Base-by-base conservation (phyloP, 2,797 vertebrate genomes). In the Gallinago nigripennis region DNA sequence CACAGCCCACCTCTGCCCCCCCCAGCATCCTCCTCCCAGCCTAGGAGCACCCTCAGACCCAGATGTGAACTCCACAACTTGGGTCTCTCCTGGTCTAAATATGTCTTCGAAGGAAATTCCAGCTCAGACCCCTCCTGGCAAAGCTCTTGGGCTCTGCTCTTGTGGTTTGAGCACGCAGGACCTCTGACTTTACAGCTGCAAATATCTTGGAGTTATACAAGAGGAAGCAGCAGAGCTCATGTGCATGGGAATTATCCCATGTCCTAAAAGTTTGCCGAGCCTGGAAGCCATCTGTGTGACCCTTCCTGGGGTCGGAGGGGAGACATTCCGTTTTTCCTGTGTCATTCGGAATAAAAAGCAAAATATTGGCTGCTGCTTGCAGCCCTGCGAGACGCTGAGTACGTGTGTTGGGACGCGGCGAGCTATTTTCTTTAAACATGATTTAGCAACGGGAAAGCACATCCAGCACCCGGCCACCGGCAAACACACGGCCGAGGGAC, bases 271-370 rank as follows among this genome's bases (percentile, higher is more conserved):
- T 45, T 20, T 57, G 86, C 69, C 0, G 56, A 54, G 87, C n/a
- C 81, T 96, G 94, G 84, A 21, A 88, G 82, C 95, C 96, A 96
- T 94, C 95, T 94, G 95, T 13, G 75, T 90, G 90, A 94, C 91
- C 94, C 91, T 73, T 33, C 64, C 70, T 0, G 8, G 69, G 92
- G 89, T 84, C 35, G 0, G 89, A n/a, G 82, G 91, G 65, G 91
- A 94, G 87, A 94, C 95, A 94, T 96, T 94, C 95, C 37, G 0
- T 90, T 93, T 96, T 79, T 14, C 82, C 94, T 91, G 58, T 95
- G 94, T 96, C 92, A 94, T 79, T 57, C 0, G 0, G 7, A 70
- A 56, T 6, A 8, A 35, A 76, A 84, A 90, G 75, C 51, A 48
- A 69, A 65, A 12, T 10, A 6, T 4, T 53, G 91, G 77, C 90